These are phyloP conservation scores for Ctena decussata DNA, from an alignment of 2,888 invertebrate genomes.

Conservation along the genomic window DNA sequence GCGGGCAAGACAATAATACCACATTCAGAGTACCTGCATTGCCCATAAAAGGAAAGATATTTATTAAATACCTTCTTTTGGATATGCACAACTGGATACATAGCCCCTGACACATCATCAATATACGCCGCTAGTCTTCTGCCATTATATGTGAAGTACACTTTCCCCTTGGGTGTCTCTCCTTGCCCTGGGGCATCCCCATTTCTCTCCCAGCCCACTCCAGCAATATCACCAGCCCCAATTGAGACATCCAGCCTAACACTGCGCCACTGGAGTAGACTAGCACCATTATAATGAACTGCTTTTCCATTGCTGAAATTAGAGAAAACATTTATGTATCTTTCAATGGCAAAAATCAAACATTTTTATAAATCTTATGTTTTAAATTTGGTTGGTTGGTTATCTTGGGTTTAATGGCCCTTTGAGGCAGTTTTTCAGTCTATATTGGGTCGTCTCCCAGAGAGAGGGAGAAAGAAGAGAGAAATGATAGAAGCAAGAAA, in stretches of 20 bases:
- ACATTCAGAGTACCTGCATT: no score
- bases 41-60: background rate
- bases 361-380: no score
- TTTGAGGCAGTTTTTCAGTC: no score
- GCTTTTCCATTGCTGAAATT: slow-evolving; percentile 85
- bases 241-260: slow-evolving; percentile 84
- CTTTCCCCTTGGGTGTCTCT: slow-evolving; percentile 82
- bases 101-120: slow-evolving; percentile 85
- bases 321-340: background rate
- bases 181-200: slow-evolving; percentile 75
- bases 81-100: slow-evolving; percentile 87
- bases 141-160: slow-evolving; percentile 86
- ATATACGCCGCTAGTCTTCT: slow-evolving; percentile 81
- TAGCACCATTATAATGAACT: slow-evolving; percentile 86
- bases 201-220: slow-evolving; percentile 86
- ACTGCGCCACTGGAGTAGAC: slow-evolving; percentile 86
- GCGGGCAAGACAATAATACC: no score
- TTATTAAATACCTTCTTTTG: slow-evolving; percentile 84
- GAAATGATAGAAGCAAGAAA: no score
- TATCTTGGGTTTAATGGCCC: no score
- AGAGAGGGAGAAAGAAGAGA: no score
- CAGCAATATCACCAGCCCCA: slow-evolving; percentile 85
- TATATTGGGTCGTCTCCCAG: no score
- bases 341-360: background rate
- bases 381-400: no score